These are phyloP conservation scores for Anoura caudifer DNA, from an alignment of 2,113 vertebrate genomes.

Conservation along the genomic window DNA sequence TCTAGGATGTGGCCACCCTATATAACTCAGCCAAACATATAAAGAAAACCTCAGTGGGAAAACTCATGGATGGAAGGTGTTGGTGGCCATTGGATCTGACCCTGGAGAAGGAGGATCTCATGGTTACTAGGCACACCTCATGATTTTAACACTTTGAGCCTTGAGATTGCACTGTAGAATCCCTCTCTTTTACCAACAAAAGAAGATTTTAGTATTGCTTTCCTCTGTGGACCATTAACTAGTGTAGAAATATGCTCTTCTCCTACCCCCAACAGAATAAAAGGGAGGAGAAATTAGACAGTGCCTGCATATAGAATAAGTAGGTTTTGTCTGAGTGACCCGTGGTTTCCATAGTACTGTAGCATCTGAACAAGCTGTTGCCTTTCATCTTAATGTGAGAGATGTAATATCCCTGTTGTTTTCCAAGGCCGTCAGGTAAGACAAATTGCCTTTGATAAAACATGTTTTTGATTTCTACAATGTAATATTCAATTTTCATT, in stretches of 20 bases:
- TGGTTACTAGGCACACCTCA: slow-evolving; percentile 23
- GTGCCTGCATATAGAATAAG: background rate
- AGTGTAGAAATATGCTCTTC: background rate
- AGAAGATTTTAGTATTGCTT: background rate
- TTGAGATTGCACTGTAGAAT: background rate
- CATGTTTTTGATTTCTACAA: slow-evolving; percentile 72
- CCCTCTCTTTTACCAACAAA: background rate
- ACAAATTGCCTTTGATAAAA: slow-evolving; percentile 74
- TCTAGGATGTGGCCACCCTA: background rate
- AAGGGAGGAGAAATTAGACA: background rate
- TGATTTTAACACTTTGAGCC: background rate
- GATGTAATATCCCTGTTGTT: slow-evolving; percentile 34
- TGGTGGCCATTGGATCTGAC: background rate
- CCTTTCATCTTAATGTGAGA: slow-evolving; percentile 54
- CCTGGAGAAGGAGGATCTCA: slow-evolving; percentile 65
- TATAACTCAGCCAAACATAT: slow-evolving; percentile 21
- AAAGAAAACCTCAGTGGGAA: slow-evolving; percentile 14
- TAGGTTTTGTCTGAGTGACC: slow-evolving; percentile 8
- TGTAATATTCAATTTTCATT: slow-evolving; percentile 72
- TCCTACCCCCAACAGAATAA: background rate
- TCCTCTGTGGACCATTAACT: background rate
- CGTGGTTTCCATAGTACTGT: slow-evolving; percentile 58
- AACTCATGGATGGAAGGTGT: background rate
- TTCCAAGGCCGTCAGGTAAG: slow-evolving; percentile 61
- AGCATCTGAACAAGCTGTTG: slow-evolving; percentile 35